phyloP scores from a whole-genome alignment of 2,113 vertebrate species.

The Vulpes ferrilata region DNA sequence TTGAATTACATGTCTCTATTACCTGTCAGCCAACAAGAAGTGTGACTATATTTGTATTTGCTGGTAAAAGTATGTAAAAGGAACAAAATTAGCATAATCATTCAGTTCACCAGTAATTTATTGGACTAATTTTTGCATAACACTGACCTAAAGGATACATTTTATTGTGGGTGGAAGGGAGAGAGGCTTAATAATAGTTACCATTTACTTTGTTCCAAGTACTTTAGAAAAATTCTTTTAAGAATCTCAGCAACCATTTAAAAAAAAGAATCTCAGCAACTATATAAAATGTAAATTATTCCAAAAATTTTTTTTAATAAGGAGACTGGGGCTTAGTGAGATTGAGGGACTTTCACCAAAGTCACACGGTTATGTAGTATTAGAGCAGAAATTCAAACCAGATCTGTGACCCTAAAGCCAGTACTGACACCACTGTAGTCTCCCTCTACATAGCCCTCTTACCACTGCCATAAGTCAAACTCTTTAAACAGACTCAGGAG shows the following conservation, averaged over 20 bases:
- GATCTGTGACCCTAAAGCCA: not conserved
- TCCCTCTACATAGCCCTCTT: not conserved
- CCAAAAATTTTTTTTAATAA: not conserved
- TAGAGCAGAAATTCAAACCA: not conserved
- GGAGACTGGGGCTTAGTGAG: not conserved
- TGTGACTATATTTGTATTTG: not conserved
- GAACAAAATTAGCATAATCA: not conserved
- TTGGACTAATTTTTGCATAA: conserved; percentile 3
- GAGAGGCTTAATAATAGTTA: not conserved
- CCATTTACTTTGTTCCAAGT: not conserved
- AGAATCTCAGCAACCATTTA: not conserved
- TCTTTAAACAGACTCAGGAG: not conserved
- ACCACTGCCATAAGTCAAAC: not conserved
- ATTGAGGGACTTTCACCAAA: not conserved
- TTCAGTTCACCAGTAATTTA: conserved; percentile 45
- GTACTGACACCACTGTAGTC: not conserved
- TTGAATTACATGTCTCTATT: conserved; percentile 43
- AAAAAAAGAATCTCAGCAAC: not conserved
- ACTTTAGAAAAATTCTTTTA: not conserved
- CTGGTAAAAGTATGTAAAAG: not conserved
- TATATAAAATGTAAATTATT: not conserved
- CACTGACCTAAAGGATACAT: not conserved
- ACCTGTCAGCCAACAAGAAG: conserved; percentile 4
- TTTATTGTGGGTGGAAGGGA: not conserved
- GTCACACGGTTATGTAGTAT: not conserved